phyloP scores from a whole-genome alignment of 2,888 invertebrate species.

The Neocrepidodera transversa region DNA sequence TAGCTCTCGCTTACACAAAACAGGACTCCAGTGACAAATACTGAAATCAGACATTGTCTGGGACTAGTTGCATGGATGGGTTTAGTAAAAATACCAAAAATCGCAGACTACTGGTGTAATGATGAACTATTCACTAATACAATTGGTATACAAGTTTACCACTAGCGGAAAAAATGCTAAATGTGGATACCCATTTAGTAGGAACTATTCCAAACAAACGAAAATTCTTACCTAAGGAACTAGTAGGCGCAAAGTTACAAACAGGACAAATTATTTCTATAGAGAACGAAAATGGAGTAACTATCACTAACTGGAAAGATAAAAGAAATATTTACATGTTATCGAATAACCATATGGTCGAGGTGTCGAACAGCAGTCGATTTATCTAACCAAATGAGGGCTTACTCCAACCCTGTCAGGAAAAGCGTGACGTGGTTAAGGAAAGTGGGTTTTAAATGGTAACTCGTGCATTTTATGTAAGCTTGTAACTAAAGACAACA shows the following conservation, averaged over 20 bases:
- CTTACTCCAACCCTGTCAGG: not conserved
- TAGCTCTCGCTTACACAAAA: conserved; percentile 2
- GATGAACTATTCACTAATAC: not conserved
- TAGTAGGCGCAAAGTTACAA: not conserved
- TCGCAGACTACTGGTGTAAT: conserved; percentile 18
- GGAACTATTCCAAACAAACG: not conserved
- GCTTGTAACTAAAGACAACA: not conserved
- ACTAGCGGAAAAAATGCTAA: not conserved
- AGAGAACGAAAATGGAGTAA: not conserved
- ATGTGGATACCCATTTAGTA: not conserved
- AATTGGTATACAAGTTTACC: conserved; percentile 1
- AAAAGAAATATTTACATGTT: not conserved
- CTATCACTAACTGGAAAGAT: not conserved
- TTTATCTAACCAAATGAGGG: not conserved
- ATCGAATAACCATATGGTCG: not conserved
- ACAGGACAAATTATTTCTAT: not conserved
- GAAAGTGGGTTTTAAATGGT: not conserved
- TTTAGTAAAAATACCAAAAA: conserved; percentile 13
- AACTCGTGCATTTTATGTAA: not conserved
- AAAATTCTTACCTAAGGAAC: not conserved
- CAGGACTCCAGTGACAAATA: conserved; percentile 7
- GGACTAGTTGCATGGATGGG: conserved; percentile 16
- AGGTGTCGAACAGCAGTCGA: not conserved
- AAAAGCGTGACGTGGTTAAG: not conserved
- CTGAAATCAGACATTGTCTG: conserved; percentile 16